These are phyloP conservation scores for Pangasius mekongensis DNA, from an alignment of 2,797 vertebrate species.

Conservation along the genomic window DNA sequence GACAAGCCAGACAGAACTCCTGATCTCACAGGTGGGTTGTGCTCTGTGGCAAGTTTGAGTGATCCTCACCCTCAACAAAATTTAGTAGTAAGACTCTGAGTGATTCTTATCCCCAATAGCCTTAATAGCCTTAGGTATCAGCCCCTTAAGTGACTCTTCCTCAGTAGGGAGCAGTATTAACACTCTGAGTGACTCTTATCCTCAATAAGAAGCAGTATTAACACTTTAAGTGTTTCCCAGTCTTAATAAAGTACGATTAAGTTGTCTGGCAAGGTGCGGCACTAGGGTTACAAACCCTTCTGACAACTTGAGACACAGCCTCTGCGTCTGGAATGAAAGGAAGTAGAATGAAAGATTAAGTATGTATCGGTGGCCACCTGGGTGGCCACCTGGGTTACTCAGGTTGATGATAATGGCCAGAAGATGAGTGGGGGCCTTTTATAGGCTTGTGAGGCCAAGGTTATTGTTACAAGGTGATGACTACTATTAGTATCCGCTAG, in stretches of 20 bases:
- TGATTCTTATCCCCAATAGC: not conserved
- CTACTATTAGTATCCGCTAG: not conserved
- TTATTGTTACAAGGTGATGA: not conserved
- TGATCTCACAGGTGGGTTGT: not conserved
- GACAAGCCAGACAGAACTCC: not conserved
- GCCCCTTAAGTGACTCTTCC: not conserved
- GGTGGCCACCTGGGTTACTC: not conserved
- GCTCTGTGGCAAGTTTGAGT: not conserved
- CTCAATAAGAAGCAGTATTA: not conserved
- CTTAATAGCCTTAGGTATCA: not conserved
- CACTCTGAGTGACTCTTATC: not conserved
- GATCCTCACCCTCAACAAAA: not conserved
- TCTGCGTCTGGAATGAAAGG: not conserved
- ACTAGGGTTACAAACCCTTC: not conserved
- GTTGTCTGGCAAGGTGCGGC: not conserved
- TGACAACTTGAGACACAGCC: not conserved
- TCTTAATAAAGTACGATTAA: not conserved
- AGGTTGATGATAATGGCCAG: not conserved
- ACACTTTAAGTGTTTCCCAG: not conserved
- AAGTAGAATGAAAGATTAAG: not conserved
- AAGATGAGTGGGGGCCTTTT: not conserved
- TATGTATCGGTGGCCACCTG: not conserved
- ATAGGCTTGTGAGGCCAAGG: not conserved
- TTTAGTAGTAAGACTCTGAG: not conserved
- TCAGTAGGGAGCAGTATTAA: not conserved